phyloP scores from a whole-genome alignment of 2,797 vertebrate species.

The Linurgus olivaceus region DNA sequence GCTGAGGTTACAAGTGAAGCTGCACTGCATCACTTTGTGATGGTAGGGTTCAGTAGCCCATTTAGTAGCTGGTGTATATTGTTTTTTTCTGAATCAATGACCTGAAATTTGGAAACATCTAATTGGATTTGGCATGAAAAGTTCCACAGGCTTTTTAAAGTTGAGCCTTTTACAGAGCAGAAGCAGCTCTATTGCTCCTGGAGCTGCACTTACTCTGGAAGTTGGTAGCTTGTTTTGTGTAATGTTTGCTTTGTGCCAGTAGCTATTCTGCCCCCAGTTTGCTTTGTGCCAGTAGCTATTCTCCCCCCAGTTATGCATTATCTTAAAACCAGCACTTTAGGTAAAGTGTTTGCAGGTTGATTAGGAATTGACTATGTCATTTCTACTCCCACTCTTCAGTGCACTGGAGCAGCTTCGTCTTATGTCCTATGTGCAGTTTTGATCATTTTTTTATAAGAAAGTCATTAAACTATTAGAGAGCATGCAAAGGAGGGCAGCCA shows the following conservation, averaged over 20 bases:
- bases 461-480: background rate
- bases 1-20: background rate
- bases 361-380: background rate
- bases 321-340: background rate
- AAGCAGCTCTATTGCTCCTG: background rate
- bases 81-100: background rate
- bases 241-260: background rate
- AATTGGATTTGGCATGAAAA: background rate
- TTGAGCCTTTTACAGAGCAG: background rate
- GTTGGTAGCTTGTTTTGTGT: background rate
- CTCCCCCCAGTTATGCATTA: background rate
- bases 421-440: background rate
- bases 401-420: background rate
- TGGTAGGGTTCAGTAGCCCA: background rate
- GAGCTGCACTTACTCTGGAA: background rate
- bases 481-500: background rate
- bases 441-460: background rate
- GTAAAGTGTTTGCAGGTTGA: background rate
- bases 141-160: background rate
- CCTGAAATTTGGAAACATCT: background rate
- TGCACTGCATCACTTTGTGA: background rate
- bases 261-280: background rate
- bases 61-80: background rate
- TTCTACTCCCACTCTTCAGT: background rate
- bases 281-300: background rate